phyloP scores from a whole-genome alignment of 2,888 invertebrate species.

The Mythimna albipuncta region DNA sequence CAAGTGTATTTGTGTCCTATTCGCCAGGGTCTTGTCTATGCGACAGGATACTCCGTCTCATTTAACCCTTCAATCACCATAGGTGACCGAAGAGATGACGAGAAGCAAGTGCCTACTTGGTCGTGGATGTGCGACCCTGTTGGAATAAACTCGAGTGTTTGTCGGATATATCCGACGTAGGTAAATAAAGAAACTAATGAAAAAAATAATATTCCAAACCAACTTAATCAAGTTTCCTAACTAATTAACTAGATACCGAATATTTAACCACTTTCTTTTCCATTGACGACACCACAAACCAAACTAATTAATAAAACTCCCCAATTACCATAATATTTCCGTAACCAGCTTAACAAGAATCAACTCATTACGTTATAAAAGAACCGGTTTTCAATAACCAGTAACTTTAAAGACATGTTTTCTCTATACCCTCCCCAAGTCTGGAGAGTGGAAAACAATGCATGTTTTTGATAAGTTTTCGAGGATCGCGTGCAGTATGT shows the following conservation, averaged over 20 bases:
- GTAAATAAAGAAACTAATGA: too few relatives aligned
- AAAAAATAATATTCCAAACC: too few relatives aligned
- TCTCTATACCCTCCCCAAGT: neutral
- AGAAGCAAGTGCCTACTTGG: too few relatives aligned
- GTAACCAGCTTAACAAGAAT: neutral
- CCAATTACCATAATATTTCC: conserved; percentile 22
- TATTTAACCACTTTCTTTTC: conserved; percentile 27
- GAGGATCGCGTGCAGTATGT: conserved; percentile 53
- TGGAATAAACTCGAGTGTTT: too few relatives aligned
- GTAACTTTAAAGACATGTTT: neutral
- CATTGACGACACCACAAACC: conserved; percentile 8
- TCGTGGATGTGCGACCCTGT: too few relatives aligned
- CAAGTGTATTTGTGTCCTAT: too few relatives aligned
- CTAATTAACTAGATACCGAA: conserved; percentile 4
- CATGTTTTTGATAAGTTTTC: conserved; percentile 43
- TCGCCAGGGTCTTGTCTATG: too few relatives aligned
- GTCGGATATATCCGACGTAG: too few relatives aligned
- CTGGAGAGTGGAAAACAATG: conserved; percentile 37
- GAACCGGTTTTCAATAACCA: conserved; percentile 13
- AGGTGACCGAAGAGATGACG: too few relatives aligned
- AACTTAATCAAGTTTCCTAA: conserved; percentile 5
- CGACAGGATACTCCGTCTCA: too few relatives aligned
- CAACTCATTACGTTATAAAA: neutral
- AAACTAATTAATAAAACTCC: conserved; percentile 11
- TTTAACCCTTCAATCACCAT: too few relatives aligned